Evolutionary conservation across 2,888 invertebrate species (phyloP).

Genomic region (Lutraria lutraria): DNA sequence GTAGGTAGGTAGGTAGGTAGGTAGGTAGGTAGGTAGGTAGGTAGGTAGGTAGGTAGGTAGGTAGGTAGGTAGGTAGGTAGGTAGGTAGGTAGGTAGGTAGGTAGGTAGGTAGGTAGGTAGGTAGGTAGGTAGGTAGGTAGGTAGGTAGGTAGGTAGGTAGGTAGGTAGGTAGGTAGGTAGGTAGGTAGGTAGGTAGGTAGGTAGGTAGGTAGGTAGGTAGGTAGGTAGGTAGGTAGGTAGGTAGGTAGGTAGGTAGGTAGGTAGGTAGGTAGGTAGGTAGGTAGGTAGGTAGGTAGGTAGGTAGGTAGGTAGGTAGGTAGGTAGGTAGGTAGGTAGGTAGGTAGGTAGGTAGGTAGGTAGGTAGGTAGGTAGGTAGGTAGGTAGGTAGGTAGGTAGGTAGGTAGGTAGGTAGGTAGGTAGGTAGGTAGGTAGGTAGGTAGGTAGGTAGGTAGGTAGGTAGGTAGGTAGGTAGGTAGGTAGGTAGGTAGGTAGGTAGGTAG

Average conservation of each 20-base stretch:
- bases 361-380: conserved; percentile 9
- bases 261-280: conserved; percentile 9
- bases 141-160: not conserved
- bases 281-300: conserved; percentile 9
- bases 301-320: conserved; percentile 9
- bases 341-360: conserved; percentile 8
- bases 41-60: not conserved
- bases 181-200: conserved; percentile 9
- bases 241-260: conserved; percentile 11
- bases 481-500: conserved; percentile 12
- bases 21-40: too few relatives aligned
- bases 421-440: not conserved
- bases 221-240: conserved; percentile 9
- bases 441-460: not conserved
- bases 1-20: too few relatives aligned
- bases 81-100: too few relatives aligned
- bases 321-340: conserved; percentile 9
- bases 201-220: conserved; percentile 9
- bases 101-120: too few relatives aligned
- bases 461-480: conserved; percentile 12
- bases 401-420: conserved; percentile 9
- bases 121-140: conserved; percentile 1
- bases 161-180: conserved; percentile 9
- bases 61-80: too few relatives aligned
- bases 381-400: conserved; percentile 9